Evolutionary conservation across 2,888 invertebrate genomes (phyloP).

Genomic region (Macrophya alboannulata): DNA sequence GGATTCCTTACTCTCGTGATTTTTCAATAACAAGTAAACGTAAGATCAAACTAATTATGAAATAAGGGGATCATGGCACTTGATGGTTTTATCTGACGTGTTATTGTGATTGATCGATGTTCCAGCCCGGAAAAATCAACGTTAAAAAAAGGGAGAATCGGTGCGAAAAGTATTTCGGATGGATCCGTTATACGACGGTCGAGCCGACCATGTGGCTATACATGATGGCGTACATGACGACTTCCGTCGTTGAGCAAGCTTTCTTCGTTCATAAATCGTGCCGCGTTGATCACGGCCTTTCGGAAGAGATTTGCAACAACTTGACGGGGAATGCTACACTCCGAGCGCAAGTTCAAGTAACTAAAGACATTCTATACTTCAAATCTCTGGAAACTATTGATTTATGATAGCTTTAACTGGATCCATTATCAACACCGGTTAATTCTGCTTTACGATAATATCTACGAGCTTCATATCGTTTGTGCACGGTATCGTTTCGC

Average conservation of each 20-base stretch:
- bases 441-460: neutral
- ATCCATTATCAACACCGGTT: neutral
- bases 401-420: neutral
- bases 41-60: neutral
- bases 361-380: slow-evolving; percentile 61
- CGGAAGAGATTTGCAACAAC: slow-evolving; percentile 86
- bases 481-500: neutral
- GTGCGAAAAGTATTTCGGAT: slow-evolving; percentile 66
- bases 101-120: neutral
- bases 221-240: slow-evolving; percentile 93
- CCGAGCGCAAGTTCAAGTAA: slow-evolving; percentile 87
- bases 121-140: slow-evolving; percentile 13
- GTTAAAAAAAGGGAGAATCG: neutral
- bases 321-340: slow-evolving; percentile 82
- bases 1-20: neutral
- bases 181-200: slow-evolving; percentile 84
- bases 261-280: slow-evolving; percentile 91
- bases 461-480: neutral
- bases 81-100: neutral
- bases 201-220: slow-evolving; percentile 94
- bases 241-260: slow-evolving; percentile 90
- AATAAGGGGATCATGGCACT: neutral
- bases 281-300: slow-evolving; percentile 87
- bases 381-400: neutral
- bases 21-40: neutral